Conservation (phyloP, 2,888 invertebrate genomes). For the Harpagoxenus sublaevis region DNA sequence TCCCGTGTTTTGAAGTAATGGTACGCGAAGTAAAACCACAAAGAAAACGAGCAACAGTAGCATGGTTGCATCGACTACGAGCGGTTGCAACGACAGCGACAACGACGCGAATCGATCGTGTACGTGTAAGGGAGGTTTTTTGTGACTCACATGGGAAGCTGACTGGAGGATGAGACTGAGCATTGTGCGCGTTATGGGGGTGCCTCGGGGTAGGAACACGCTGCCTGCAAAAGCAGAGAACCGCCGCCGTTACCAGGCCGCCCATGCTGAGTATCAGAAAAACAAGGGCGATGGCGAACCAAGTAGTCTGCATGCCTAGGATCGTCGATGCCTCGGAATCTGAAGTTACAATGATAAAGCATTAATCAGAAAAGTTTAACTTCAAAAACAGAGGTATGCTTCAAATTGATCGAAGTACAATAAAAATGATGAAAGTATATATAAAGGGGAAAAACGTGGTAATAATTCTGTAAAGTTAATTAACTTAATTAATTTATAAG, state of each 20-base stretch:
- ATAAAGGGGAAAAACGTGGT: background rate
- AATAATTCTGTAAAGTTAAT: background rate
- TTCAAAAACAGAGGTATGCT: background rate
- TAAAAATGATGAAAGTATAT: background rate
- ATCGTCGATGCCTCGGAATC: conserved; percentile 89
- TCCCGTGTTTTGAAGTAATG: conserved; percentile 11
- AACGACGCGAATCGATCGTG: conserved; percentile 54
- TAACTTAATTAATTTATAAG: background rate
- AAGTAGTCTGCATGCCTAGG: conserved; percentile 91
- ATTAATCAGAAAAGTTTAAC: conserved; percentile 20
- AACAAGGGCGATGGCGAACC: conserved; percentile 92
- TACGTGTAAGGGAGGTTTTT: conserved; percentile 61
- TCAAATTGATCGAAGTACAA: background rate
- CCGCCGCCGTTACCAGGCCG: conserved; percentile 90
- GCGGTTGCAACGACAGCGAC: conserved; percentile 54
- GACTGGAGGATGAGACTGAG: conserved; percentile 84
- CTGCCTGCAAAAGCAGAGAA: conserved; percentile 93
- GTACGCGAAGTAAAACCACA: conserved; percentile 36
- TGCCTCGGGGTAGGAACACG: conserved; percentile 86
- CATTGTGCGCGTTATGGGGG: conserved; percentile 84
- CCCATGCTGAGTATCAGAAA: conserved; percentile 90
- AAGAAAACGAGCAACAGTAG: conserved; percentile 40
- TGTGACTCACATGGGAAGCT: conserved; percentile 85
- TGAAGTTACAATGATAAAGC: conserved; percentile 79
- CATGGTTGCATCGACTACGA: conserved; percentile 22